phyloP scores from a whole-genome alignment of 2,888 invertebrate species.

The Ochropacha duplaris region DNA sequence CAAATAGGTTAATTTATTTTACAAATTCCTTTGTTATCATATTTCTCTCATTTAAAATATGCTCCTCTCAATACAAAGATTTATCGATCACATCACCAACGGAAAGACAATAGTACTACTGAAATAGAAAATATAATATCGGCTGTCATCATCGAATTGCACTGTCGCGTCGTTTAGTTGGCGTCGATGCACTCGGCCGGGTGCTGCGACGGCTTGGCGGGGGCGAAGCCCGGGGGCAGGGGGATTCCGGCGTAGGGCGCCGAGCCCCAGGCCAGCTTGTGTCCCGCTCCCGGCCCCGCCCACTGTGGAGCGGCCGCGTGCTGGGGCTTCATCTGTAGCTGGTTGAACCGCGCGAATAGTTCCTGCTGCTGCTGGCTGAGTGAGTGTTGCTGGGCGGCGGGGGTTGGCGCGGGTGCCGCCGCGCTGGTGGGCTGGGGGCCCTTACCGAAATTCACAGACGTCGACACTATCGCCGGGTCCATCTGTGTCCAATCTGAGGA shows the following conservation, averaged over 20 bases:
- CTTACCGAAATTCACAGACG: slow-evolving; percentile 83
- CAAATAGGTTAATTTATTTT: slow-evolving; percentile 83
- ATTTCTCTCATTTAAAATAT: slow-evolving; percentile 82
- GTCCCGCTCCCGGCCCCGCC: slow-evolving; percentile 24
- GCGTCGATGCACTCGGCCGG: slow-evolving; percentile 80
- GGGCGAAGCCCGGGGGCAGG: slow-evolving; percentile 77
- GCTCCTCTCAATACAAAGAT: slow-evolving; percentile 81
- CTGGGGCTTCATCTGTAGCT: slow-evolving; percentile 36
- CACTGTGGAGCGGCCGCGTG: slow-evolving; percentile 20
- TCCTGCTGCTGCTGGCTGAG: slow-evolving; percentile 63
- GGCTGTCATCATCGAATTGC: slow-evolving; percentile 21
- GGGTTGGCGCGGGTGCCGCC: slow-evolving; percentile 3
- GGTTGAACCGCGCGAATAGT: slow-evolving; percentile 71
- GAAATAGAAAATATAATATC: slow-evolving; percentile 61
- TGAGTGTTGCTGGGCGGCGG: neutral
- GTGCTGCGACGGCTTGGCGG: slow-evolving; percentile 62
- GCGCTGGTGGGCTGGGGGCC: slow-evolving; percentile 25
- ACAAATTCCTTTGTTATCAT: slow-evolving; percentile 83
- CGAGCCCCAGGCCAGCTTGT: slow-evolving; percentile 41
- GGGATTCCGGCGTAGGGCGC: slow-evolving; percentile 54
- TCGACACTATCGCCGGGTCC: slow-evolving; percentile 96
- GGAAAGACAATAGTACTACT: slow-evolving; percentile 58
- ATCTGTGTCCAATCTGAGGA: slow-evolving; percentile 93
- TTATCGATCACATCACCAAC: slow-evolving; percentile 78
- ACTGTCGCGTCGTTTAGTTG: slow-evolving; percentile 53